phyloP scores from a whole-genome alignment of 2,797 vertebrate genomes.

The Tenualosa thibaudeaui region DNA sequence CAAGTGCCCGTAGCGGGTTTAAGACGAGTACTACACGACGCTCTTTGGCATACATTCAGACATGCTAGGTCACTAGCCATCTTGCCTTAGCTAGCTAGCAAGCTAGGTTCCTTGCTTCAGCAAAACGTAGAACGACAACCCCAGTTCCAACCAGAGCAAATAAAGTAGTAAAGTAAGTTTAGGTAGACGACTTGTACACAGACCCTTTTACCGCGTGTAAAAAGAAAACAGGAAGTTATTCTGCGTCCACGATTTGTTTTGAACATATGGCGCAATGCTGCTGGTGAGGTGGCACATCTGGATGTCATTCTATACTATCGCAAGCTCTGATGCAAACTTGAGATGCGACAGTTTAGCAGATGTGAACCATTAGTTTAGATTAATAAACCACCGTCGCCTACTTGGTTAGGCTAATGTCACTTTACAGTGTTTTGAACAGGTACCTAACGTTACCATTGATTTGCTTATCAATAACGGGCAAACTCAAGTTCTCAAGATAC shows the following conservation, averaged over 20 bases:
- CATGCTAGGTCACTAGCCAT: neutral
- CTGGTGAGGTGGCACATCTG: slow-evolving; percentile 75
- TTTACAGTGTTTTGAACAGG: neutral
- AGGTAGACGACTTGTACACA: neutral
- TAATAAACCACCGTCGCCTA: neutral
- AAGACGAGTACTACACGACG: neutral
- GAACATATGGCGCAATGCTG: slow-evolving; percentile 26
- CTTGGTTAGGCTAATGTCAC: neutral
- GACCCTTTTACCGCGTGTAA: neutral
- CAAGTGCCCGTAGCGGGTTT: neutral
- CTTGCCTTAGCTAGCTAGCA: neutral
- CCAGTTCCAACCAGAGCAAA: neutral
- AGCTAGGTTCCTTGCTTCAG: neutral
- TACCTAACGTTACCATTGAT: neutral
- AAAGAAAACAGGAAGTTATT: neutral
- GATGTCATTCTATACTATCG: slow-evolving; percentile 29
- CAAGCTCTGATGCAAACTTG: neutral
- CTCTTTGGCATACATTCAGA: neutral
- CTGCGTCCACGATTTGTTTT: neutral
- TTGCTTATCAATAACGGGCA: neutral
- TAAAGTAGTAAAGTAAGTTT: neutral
- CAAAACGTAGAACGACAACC: neutral
- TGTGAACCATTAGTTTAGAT: neutral
- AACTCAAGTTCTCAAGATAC: neutral
- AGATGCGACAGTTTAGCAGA: neutral